Evolutionary conservation across 1,140 invertebrate genomes (phyloP).

Genomic region (Drosophila cardini): DNA sequence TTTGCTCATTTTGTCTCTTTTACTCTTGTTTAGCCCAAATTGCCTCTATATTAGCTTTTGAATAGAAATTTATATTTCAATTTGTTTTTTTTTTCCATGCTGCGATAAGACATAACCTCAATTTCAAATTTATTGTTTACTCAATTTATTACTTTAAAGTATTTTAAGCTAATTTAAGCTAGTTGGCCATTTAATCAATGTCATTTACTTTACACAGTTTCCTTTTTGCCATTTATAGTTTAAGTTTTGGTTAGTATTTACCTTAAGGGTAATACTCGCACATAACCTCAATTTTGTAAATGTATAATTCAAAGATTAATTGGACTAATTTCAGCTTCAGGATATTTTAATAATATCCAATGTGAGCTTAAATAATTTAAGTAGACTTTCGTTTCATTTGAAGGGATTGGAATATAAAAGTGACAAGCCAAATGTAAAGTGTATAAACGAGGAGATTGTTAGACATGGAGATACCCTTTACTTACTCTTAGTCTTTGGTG

Average conservation of each 20-base stretch:
- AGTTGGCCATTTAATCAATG: too few species aligned
- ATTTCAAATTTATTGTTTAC: too few species aligned
- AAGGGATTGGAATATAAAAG: background rate
- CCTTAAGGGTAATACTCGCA: background rate
- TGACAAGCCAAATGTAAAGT: background rate
- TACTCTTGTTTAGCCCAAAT: background rate
- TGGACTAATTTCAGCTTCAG: background rate
- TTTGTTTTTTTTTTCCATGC: too few species aligned
- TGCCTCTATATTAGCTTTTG: background rate
- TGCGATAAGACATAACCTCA: too few species aligned
- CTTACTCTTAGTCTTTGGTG: background rate
- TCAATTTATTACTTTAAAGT: too few species aligned
- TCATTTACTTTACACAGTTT: too few species aligned
- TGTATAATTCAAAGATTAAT: background rate
- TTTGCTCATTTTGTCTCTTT: slow-evolving; percentile 3
- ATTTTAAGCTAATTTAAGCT: too few species aligned
- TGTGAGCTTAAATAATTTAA: too few species aligned
- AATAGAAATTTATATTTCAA: background rate
- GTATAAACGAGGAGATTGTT: background rate
- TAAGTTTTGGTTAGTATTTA: background rate
- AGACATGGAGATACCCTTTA: background rate
- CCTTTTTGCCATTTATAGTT: background rate
- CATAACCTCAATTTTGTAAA: slow-evolving; percentile 8
- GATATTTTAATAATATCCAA: background rate
- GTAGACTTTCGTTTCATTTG: too few species aligned